These are phyloP conservation scores for Perca schrenkii DNA, from an alignment of 2,113 vertebrate species.

Conservation along the genomic window DNA sequence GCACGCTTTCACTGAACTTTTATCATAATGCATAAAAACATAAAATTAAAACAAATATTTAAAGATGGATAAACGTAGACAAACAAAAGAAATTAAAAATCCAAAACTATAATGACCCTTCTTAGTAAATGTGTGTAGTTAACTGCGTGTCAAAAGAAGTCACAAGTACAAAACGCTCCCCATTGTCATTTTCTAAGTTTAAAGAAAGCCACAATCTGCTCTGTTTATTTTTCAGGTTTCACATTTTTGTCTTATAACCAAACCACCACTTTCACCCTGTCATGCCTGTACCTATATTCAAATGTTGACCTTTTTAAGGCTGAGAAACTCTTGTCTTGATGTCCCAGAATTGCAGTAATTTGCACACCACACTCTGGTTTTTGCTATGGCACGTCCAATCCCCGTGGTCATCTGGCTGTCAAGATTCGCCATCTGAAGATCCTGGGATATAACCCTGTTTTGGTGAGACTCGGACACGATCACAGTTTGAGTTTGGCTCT, in stretches of 20 bases:
- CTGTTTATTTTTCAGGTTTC: background rate
- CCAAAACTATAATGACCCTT: background rate
- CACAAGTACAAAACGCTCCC: background rate
- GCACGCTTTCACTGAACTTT: background rate
- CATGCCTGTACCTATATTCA: background rate
- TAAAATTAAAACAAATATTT: background rate
- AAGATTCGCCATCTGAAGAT: slow-evolving; percentile 88
- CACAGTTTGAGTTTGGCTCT: background rate
- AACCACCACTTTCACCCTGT: slow-evolving; percentile 3
- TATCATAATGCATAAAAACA: background rate
- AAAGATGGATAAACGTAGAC: background rate
- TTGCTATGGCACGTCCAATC: slow-evolving; percentile 85
- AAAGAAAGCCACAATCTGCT: background rate
- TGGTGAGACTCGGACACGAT: slow-evolving; percentile 84
- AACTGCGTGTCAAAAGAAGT: background rate
- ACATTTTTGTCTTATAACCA: background rate
- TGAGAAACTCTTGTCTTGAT: slow-evolving; percentile 12
- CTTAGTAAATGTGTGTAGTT: background rate
- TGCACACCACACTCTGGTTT: slow-evolving; percentile 79
- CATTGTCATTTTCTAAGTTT: too few relatives aligned
- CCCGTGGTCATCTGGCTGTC: slow-evolving; percentile 85
- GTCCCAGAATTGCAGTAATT: slow-evolving; percentile 88
- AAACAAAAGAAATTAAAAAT: background rate
- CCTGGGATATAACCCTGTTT: slow-evolving; percentile 88
- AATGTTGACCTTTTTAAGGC: slow-evolving; percentile 24